phyloP scores from a whole-genome alignment of 2,888 invertebrate genomes.

The Conchocele bisecta region DNA sequence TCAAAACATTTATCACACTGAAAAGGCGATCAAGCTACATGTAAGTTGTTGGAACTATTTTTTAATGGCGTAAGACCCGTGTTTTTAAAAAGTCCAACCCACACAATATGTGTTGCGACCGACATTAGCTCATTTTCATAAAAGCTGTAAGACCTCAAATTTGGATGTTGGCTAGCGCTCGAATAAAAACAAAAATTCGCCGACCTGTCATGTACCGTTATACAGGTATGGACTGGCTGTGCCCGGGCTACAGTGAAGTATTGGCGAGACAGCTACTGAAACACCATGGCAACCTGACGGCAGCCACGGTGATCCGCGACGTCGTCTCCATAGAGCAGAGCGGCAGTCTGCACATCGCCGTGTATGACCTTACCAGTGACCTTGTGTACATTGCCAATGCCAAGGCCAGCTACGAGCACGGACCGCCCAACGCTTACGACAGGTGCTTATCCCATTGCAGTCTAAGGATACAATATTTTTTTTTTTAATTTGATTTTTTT shows the following conservation, averaged over 20 bases:
- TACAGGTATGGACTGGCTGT: constrained; percentile 74
- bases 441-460: constrained; percentile 47
- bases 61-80: background rate
- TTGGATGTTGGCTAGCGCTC: background rate
- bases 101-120: too few relatives aligned
- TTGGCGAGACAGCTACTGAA: constrained; percentile 60
- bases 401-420: constrained; percentile 55
- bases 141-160: too few relatives aligned
- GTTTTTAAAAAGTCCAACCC: too few relatives aligned
- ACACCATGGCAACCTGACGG: constrained; percentile 63
- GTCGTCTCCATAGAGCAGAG: constrained; percentile 68
- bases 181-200: background rate
- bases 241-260: constrained; percentile 63
- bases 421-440: constrained; percentile 65
- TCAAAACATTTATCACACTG: too few relatives aligned
- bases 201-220: background rate
- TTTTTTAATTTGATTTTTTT: background rate
- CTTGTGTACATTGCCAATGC: constrained; percentile 68
- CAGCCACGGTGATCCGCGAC: constrained; percentile 61
- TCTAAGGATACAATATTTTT: background rate
- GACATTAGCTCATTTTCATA: too few relatives aligned
- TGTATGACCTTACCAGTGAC: constrained; percentile 67
- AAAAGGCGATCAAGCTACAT: too few relatives aligned
- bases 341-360: constrained; percentile 68
- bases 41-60: too few relatives aligned